These are phyloP conservation scores for Euplexia lucipara DNA, from an alignment of 2,888 invertebrate genomes.

Conservation along the genomic window DNA sequence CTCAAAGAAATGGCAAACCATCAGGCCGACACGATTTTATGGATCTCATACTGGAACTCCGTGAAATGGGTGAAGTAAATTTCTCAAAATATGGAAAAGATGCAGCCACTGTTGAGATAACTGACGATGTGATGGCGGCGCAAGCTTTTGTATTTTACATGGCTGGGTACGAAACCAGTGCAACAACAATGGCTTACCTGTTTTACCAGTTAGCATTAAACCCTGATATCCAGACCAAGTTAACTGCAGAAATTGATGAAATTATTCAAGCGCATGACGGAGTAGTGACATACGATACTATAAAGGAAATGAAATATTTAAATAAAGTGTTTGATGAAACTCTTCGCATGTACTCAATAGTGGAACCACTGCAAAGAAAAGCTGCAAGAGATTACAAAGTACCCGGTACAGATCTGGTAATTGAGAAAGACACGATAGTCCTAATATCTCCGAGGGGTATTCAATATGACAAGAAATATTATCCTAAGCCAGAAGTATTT, in stretches of 20 bases:
- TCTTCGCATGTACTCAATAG: slow-evolving; percentile 84
- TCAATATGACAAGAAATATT: slow-evolving; percentile 82
- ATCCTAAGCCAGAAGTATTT: slow-evolving; percentile 82
- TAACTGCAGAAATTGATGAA: slow-evolving; percentile 74
- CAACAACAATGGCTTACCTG: slow-evolving; percentile 79
- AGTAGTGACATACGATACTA: slow-evolving; percentile 77
- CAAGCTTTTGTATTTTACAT: slow-evolving; percentile 85
- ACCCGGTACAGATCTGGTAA: slow-evolving; percentile 75
- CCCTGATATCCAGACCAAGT: slow-evolving; percentile 78
- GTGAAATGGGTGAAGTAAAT: slow-evolving; percentile 64
- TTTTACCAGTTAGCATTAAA: slow-evolving; percentile 63
- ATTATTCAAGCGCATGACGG: slow-evolving; percentile 72
- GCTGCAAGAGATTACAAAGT: slow-evolving; percentile 75
- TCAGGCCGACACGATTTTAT: slow-evolving; percentile 75
- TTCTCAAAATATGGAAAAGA: slow-evolving; percentile 59
- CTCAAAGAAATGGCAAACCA: slow-evolving; percentile 71
- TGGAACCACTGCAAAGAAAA: slow-evolving; percentile 77
- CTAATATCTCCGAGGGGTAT: slow-evolving; percentile 78
- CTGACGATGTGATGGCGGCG: slow-evolving; percentile 77
- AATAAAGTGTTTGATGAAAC: slow-evolving; percentile 79
- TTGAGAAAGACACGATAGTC: slow-evolving; percentile 76
- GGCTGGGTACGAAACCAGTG: slow-evolving; percentile 85
- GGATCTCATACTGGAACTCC: slow-evolving; percentile 75
- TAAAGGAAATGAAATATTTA: slow-evolving; percentile 81
- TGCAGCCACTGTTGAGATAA: slow-evolving; percentile 65